Conservation (phyloP, 2,888 invertebrate genomes). For the Salticus scenicus region DNA sequence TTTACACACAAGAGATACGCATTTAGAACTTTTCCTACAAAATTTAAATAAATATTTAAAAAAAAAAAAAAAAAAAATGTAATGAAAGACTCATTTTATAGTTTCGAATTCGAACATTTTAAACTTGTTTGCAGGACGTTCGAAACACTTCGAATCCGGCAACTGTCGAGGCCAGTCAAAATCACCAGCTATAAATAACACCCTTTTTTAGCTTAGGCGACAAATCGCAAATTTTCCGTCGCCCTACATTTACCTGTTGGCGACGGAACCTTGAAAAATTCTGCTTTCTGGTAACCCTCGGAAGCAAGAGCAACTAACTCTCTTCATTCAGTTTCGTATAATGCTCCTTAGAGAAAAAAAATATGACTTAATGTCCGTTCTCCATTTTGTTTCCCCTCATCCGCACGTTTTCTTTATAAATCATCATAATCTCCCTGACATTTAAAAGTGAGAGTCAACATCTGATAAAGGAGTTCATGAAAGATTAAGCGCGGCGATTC, state of each 20-base stretch:
- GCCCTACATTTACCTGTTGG: slow-evolving; percentile 25
- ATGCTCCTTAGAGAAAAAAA: not conserved
- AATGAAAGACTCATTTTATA: no score
- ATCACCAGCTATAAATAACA: slow-evolving; percentile 1
- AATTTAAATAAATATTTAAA: no score
- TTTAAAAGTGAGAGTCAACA: not conserved
- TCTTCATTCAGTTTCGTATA: slow-evolving; percentile 1
- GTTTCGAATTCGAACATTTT: no score
- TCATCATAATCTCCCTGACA: not conserved
- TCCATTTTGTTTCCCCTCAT: not conserved
- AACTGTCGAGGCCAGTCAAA: not conserved
- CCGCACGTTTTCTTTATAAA: not conserved
- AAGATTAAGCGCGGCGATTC: no score
- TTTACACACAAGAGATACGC: no score
- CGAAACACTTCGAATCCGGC: not conserved
- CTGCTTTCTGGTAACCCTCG: not conserved
- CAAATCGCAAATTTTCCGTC: not conserved
- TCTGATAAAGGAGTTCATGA: no score
- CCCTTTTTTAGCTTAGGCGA: not conserved
- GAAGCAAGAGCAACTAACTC: not conserved
- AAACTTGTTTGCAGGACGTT: no score
- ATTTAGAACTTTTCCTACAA: no score
- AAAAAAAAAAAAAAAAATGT: no score
- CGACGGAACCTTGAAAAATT: slow-evolving; percentile 34
- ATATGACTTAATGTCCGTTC: not conserved